These are phyloP conservation scores for Geodia barretti DNA, from an alignment of 37 sponge, comb jelly and placozoan species.

Conservation along the genomic window DNA sequence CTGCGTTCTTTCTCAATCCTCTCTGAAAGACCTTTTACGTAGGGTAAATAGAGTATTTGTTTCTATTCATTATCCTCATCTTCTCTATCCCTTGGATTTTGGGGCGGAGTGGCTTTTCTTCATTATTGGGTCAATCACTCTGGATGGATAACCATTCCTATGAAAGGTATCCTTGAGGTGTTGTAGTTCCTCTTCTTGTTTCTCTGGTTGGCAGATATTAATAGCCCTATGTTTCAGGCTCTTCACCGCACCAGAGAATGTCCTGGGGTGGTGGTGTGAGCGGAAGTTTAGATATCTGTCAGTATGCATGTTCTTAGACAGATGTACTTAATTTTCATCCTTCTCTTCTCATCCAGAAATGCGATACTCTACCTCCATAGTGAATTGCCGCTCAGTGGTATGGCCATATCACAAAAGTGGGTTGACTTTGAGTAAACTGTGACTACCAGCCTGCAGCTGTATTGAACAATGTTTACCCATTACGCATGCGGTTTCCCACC, in stretches of 20 bases:
- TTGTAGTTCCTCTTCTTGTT: not conserved
- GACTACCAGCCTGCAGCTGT: too few relatives aligned
- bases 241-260: conserved; percentile 8
- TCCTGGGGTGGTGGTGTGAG: conserved; percentile 38
- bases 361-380: too few relatives aligned
- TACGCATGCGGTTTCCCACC: too few relatives aligned
- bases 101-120: too few relatives aligned
- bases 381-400: too few relatives aligned
- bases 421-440: too few relatives aligned
- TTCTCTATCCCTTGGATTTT: not conserved
- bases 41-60: conserved; percentile 1
- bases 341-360: too few relatives aligned
- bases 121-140: too few relatives aligned
- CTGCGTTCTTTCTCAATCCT: conserved; percentile 1
- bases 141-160: conserved; percentile 11
- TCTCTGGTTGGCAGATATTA: not conserved
- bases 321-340: too few relatives aligned
- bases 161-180: conserved; percentile 4
- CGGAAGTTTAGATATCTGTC: conserved; percentile 10
- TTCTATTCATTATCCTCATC: not conserved
- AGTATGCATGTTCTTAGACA: too few relatives aligned
- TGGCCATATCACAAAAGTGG: too few relatives aligned
- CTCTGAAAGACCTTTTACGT: not conserved
- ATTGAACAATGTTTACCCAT: too few relatives aligned
- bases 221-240: conserved; percentile 18